phyloP scores from a whole-genome alignment of 2,113 vertebrate genomes.

The Pedetes capensis region DNA sequence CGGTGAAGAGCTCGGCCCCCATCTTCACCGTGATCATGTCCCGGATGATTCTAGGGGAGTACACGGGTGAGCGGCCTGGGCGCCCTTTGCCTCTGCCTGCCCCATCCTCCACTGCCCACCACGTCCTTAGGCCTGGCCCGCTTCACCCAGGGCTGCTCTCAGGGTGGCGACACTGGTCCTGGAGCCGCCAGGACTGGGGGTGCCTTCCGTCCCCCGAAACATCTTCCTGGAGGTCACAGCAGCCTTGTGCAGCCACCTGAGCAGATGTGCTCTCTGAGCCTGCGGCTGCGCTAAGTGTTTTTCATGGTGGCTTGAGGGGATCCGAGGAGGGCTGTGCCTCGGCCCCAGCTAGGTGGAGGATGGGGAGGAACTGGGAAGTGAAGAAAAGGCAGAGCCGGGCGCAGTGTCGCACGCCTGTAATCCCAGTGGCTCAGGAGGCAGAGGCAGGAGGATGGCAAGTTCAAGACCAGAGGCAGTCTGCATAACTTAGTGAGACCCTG shows the following conservation, averaged over 20 bases:
- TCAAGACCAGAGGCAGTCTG: no score
- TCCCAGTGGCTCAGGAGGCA: no score
- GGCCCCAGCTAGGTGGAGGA: background rate
- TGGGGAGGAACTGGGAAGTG: background rate
- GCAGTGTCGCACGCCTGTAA: no score
- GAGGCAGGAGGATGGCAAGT: no score
- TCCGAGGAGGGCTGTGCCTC: background rate
- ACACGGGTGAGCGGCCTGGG: slow-evolving; percentile 88
- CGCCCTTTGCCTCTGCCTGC: background rate
- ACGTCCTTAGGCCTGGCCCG: background rate
- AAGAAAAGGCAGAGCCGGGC: no score
- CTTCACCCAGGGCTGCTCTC: no score
- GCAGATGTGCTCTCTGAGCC: no score
- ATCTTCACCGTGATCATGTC: slow-evolving; percentile 99
- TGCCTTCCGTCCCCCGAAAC: no score
- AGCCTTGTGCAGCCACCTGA: background rate
- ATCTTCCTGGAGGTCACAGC: rapidly evolving
- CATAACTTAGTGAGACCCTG: no score
- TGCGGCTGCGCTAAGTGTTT: background rate
- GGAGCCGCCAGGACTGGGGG: rapidly evolving
- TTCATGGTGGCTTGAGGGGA: background rate
- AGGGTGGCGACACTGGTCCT: background rate
- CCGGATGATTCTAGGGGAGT: slow-evolving; percentile 94
- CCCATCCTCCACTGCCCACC: background rate
- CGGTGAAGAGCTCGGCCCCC: slow-evolving; percentile 97